phyloP scores from a whole-genome alignment of 2,888 invertebrate species.

The Aquatica leii region DNA sequence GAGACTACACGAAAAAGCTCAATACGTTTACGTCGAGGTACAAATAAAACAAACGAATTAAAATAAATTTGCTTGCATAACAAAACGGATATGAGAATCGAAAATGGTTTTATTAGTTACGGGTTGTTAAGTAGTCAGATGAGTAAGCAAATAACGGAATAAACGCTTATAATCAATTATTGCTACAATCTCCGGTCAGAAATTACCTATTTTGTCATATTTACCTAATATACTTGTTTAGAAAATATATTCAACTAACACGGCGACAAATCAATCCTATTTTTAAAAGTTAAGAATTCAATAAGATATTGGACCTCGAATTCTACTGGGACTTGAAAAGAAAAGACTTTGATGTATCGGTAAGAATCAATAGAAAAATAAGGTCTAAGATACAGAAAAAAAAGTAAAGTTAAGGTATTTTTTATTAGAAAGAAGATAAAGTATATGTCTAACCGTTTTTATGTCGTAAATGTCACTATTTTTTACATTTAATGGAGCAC shows the following conservation, averaged over 20 bases:
- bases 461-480: neutral
- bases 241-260: too few relatives aligned
- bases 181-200: too few relatives aligned
- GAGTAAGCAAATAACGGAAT: too few relatives aligned
- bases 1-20: neutral
- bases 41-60: neutral
- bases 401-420: slow-evolving; percentile 14
- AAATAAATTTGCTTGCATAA: neutral
- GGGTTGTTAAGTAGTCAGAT: slow-evolving; percentile 20
- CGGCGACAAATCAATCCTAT: slow-evolving; percentile 13
- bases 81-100: slow-evolving; percentile 22
- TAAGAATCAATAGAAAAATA: slow-evolving; percentile 20
- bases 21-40: neutral
- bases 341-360: slow-evolving; percentile 25
- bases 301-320: slow-evolving; percentile 10
- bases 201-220: too few relatives aligned
- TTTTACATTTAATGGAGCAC: neutral
- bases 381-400: slow-evolving; percentile 10
- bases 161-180: too few relatives aligned
- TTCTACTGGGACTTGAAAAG: slow-evolving; percentile 12
- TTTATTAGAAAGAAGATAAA: neutral
- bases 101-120: slow-evolving; percentile 23
- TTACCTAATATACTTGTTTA: too few relatives aligned
- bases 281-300: slow-evolving; percentile 15
- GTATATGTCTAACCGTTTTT: neutral